Evolutionary conservation across 1,140 invertebrate genomes (phyloP).

Genomic region (Megalonaias nervosa): DNA sequence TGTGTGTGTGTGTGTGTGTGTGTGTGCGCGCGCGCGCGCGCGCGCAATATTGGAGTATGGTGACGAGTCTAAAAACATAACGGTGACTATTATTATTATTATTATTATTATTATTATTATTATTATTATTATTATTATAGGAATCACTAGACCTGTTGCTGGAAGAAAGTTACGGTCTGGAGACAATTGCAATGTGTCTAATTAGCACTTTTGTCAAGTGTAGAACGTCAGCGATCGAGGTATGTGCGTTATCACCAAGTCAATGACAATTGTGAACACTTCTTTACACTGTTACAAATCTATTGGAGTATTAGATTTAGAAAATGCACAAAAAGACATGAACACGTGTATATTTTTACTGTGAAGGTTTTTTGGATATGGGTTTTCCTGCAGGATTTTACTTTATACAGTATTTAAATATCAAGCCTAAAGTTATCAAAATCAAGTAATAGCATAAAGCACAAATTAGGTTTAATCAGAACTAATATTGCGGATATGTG

Average conservation of each 20-base stretch:
- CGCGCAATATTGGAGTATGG: not conserved
- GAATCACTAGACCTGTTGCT: constrained; percentile 74
- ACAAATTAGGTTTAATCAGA: not conserved
- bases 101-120: not conserved
- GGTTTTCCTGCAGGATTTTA: not conserved
- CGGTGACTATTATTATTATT: not conserved
- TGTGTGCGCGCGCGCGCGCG: not conserved
- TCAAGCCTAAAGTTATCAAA: not conserved
- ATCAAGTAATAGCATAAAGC: not conserved
- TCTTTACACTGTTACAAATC: not conserved
- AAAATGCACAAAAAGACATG: not conserved
- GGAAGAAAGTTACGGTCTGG: constrained; percentile 85
- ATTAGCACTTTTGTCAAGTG: constrained; percentile 89
- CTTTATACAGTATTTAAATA: not conserved
- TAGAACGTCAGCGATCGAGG: constrained; percentile 87
- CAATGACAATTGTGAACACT: not conserved
- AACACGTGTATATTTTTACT: not conserved
- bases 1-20: not conserved
- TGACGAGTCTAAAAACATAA: not conserved
- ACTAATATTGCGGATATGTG: no score
- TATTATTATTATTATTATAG: constrained; percentile 75
- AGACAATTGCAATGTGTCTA: constrained; percentile 88
- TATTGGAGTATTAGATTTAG: not conserved
- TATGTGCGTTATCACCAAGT: constrained; percentile 69
- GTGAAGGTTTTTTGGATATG: no score